A percentile compares a stretch with the other conserved stretches of the same genome.
Evolutionary conservation across 2,797 vertebrate species (phyloP).

Genomic region (Brachyrhaphis roseni): DNA sequence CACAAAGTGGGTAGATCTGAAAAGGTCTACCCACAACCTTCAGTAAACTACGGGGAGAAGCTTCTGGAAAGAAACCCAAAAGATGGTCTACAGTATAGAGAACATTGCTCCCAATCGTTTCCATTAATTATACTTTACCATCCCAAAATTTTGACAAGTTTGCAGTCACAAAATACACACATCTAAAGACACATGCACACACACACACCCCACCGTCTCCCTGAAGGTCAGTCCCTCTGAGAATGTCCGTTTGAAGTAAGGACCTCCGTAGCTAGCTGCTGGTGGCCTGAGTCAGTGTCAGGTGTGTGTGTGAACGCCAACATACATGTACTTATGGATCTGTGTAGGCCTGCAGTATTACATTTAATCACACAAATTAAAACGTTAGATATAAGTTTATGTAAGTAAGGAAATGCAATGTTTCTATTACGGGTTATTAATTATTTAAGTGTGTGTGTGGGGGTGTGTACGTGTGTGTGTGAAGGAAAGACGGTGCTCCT

Average conservation of each 20-base stretch:
- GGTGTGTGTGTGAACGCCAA: slow-evolving; percentile 29
- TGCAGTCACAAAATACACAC: slow-evolving; percentile 31
- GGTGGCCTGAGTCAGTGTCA: slow-evolving; percentile 62
- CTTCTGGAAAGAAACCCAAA: no score
- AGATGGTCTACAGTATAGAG: no score
- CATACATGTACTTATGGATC: neutral
- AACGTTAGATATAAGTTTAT: neutral
- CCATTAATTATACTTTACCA: neutral
- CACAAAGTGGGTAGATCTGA: no score
- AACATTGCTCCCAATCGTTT: neutral
- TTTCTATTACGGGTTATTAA: neutral
- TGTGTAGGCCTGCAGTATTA: neutral
- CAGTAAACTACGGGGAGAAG: no score
- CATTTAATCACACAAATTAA: neutral
- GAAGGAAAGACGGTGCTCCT: slow-evolving; percentile 23
- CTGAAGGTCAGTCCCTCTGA: slow-evolving; percentile 79
- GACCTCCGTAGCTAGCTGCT: slow-evolving; percentile 66
- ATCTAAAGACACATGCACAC: slow-evolving; percentile 44
- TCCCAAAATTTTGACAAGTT: neutral
- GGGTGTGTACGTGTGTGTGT: neutral
- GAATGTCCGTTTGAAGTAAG: slow-evolving; percentile 77
- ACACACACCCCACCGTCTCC: slow-evolving; percentile 60
- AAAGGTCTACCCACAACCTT: no score
- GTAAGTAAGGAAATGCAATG: neutral
- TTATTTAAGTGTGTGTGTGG: neutral